Base-by-base conservation (phyloP, 1,140 invertebrate genomes). In the Leucophenga varia region DNA sequence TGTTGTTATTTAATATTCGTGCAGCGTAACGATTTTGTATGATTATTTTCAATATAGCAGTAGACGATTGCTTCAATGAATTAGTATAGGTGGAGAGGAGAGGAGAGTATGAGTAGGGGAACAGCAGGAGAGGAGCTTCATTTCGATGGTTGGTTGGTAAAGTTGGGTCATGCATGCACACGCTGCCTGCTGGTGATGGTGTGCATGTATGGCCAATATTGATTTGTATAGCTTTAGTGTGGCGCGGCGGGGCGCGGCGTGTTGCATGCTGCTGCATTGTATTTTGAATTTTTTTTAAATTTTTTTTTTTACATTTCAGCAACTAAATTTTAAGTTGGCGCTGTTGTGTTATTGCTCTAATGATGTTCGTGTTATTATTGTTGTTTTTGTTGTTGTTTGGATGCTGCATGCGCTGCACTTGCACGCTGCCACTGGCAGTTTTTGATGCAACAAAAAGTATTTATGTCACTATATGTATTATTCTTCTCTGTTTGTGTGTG, bases 1-100 rank as follows among this genome's bases (percentile, higher is more conserved):
- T n/a, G n/a, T n/a, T n/a, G n/a, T 65, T 63, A 67, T 65, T 65
- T 67, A 67, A 67, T 67, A 65, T 65, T 63, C 63, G 64, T 68
- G 63, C 56, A 55, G 63, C 63, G 56, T 65, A 63, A 65, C 67
- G 59, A 64, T 54, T 65, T 65, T 46, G 67, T 55, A 65, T 65
- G 63, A 65, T 68, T 65, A 65, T 67, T 65, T 63, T n/a, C n/a
- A n/a, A n/a, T n/a, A n/a, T n/a, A n/a, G n/a, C n/a, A n/a, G n/a
- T n/a, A n/a, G n/a, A n/a, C n/a, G n/a, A n/a, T n/a, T n/a, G n/a
- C n/a, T n/a, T n/a, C n/a, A n/a, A n/a, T n/a, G n/a, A n/a, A n/a
- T n/a, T 45, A 59, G 48, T 54, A 57, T 48, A 31, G 37, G 9
- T 9, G 19, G 7, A 3, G 22, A 43, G 14, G 12, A 19, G n/a